Evolutionary conservation across 92 coral and sea anemone species (phyloP), one percentile per base, ranked within the genome.

Genomic region (Pocillopora grandis): DNA sequence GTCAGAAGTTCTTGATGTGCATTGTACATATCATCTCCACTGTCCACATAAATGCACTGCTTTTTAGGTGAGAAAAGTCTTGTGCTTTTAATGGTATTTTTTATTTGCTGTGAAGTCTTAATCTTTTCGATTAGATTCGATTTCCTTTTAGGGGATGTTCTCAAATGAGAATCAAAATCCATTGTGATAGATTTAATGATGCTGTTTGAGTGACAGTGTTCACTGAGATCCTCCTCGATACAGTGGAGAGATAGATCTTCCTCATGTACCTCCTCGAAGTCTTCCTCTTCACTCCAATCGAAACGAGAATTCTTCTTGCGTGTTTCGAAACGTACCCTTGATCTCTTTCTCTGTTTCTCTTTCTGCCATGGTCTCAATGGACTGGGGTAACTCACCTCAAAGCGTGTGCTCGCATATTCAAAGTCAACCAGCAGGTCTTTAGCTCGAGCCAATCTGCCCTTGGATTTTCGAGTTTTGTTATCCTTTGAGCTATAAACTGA

Each of bases 361-460:
- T 75, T 55, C 16, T 71, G 89, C 88, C 85, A 82, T 20, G 82
- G 49, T 42, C 92, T 83, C 68, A 66, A 80, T 58, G 77, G 67
- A 78, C 61, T 23, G 1, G 96, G 96, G 72, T 88, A 93, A 49
- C 81, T 69, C 6, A 93, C 83, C 76, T 93, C 96, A 76, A 84
- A 90, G 23, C 83, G 88, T 27, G 82, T 74, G 42, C 85, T 86
- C 35, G 73, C 67, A 19, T 84, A 69, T 59, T 77, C 58, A 57
- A 12, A 58, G 9, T 56, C 75, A 10, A 74, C 56, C 20, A 79
- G 82, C n/a, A 92, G 84, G 56, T 62, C 70, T 36, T 88, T 35
- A 18, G 79, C 61, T 8, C 64, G 74, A 9, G 91, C 91, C 61
- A 78, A 82, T 62, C 81, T 76, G 55, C 87, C 75, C 76, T 80